A percentile compares a stretch with the other conserved stretches of the same genome.
Evolutionary conservation across 2,113 vertebrate genomes (phyloP).

Genomic region (Bufo bufo): DNA sequence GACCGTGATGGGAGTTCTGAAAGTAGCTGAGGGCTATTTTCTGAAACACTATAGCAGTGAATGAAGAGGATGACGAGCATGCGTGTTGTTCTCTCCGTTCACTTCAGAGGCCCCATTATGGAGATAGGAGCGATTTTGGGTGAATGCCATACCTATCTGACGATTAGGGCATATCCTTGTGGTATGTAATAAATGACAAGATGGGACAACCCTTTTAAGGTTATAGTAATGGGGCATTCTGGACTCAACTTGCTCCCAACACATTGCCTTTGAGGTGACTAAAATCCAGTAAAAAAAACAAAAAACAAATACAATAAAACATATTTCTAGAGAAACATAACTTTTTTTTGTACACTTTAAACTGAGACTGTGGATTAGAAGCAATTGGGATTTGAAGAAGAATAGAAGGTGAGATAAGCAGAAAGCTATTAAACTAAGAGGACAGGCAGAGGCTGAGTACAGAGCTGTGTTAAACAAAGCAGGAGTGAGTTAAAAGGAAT

Average conservation of each 20-base stretch:
- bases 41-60: too few species aligned
- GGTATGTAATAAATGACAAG: too few species aligned
- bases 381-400: constrained; percentile 20
- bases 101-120: too few species aligned
- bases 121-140: too few species aligned
- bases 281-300: background rate
- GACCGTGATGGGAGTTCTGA: too few species aligned
- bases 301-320: constrained; percentile 17
- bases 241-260: background rate
- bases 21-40: too few species aligned
- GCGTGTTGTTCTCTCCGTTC: too few species aligned
- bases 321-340: constrained; percentile 11
- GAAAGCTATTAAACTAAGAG: constrained; percentile 42
- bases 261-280: background rate
- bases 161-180: too few species aligned
- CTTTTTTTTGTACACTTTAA: constrained; percentile 9
- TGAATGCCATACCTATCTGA: too few species aligned
- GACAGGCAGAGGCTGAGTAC: constrained; percentile 1
- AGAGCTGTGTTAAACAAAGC: constrained; percentile 31
- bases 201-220: too few species aligned
- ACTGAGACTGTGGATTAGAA: constrained; percentile 32
- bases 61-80: too few species aligned
- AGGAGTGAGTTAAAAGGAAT: constrained; percentile 22
- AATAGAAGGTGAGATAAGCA: constrained; percentile 40
- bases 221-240: background rate